These are phyloP conservation scores for Ypsolopha sequella DNA, from an alignment of 2,888 invertebrate genomes.

Conservation along the genomic window DNA sequence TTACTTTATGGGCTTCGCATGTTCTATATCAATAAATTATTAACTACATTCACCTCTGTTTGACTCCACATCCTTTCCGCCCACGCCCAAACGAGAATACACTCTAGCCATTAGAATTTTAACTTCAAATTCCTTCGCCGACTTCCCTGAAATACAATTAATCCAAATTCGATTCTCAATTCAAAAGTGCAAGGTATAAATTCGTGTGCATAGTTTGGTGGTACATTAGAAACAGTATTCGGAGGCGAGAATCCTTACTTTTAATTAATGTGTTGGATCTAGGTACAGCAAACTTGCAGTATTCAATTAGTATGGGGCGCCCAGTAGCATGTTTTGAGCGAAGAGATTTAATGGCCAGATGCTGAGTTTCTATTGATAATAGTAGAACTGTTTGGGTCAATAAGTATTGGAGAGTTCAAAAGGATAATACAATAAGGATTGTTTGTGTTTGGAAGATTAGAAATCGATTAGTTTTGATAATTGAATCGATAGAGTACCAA, in stretches of 20 bases:
- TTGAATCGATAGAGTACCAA: no score
- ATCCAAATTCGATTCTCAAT: no score
- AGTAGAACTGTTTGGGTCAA: neutral
- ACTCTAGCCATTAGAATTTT: slow-evolving; percentile 31
- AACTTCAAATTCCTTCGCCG: neutral
- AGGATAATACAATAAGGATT: neutral
- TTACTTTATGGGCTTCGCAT: slow-evolving; percentile 69
- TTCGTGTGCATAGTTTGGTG: no score
- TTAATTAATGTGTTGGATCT: slow-evolving; percentile 62
- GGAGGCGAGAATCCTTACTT: slow-evolving; percentile 51
- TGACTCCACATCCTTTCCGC: slow-evolving; percentile 56
- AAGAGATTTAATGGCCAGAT: slow-evolving; percentile 43
- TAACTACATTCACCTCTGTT: slow-evolving; percentile 58
- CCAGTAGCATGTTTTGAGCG: slow-evolving; percentile 57
- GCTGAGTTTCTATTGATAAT: neutral
- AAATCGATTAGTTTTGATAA: no score
- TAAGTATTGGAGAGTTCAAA: neutral
- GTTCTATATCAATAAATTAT: slow-evolving; percentile 71
- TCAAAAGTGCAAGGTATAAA: no score
- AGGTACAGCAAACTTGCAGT: slow-evolving; percentile 46
- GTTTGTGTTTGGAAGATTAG: no score
- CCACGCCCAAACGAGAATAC: slow-evolving; percentile 40
- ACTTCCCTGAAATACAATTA: no score
- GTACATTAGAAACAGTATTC: slow-evolving; percentile 29
- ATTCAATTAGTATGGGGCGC: slow-evolving; percentile 56